Evolutionary conservation across 2,888 invertebrate genomes (phyloP), one percentile per base, ranked within the genome.

Genomic region (Drosophila birchii): DNA sequence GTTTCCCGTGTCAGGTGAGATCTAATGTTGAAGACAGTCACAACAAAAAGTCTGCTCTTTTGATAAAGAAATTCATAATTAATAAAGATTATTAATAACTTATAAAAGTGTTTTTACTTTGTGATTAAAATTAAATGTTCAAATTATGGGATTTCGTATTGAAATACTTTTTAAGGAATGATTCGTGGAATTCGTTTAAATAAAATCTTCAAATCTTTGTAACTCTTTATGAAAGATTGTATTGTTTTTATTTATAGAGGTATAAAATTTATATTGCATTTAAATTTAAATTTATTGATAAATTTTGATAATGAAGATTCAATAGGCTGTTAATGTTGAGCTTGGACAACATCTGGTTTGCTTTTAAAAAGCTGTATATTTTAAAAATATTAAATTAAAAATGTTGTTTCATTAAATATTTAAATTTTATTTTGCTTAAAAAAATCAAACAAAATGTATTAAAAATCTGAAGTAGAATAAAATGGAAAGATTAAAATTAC

Each of bases 11-110:
- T 73, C 73, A 51, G 49, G 56, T 63, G 57, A 58, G 49, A 66
- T 73, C 57, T 49, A 75, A 72, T 76, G 79, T 76, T 78, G 57
- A 82, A 75, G 76, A 75, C 76, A 76, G 69, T 75, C 58, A 59
- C 73, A 78, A 66, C 57, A 45, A 68, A 75, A 81, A 76, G 86
- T 86, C 86, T 86, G 85, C 74, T 81, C 76, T 85, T 79, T 85
- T 85, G 64, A 75, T 79, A 74, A 82, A 82, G 29, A 74, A 64
- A 76, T 79, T 60, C 29, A 64, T 59, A 72, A 76, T 41, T 62
- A 83, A 81, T 79, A 79, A 78, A 86, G 61, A 69, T 51, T 75
- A 82, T 73, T 61, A 66, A 34, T 62, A 74, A 70, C 47, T 63
- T 59, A 49, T 41, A 44, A 5, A 8, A 12, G 5, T 29, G 7